A percentile compares a stretch with the other conserved stretches of the same genome.
Evolutionary conservation across 1,140 invertebrate species (phyloP).

Genomic region (Argopecten irradians): DNA sequence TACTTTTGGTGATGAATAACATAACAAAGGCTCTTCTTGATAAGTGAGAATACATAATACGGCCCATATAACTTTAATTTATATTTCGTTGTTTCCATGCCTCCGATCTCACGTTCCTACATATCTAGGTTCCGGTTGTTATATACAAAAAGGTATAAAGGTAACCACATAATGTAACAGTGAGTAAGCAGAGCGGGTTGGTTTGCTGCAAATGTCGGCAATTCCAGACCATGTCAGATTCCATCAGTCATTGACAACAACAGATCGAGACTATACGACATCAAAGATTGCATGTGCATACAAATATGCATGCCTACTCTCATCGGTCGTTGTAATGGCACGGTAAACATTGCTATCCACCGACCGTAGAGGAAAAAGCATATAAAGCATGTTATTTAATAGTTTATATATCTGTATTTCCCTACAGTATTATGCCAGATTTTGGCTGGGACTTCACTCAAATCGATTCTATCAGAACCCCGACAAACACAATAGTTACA

Average conservation of each 20-base stretch:
- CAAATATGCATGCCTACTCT: neutral
- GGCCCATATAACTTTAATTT: too few species aligned
- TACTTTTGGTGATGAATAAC: too few species aligned
- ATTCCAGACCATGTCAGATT: neutral
- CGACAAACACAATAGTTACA: neutral
- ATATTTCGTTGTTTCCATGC: too few species aligned
- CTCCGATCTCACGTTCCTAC: too few species aligned
- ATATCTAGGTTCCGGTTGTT: too few species aligned
- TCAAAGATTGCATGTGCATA: conserved; percentile 10
- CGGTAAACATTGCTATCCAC: neutral
- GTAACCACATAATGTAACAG: too few species aligned
- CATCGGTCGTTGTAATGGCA: neutral
- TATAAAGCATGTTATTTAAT: too few species aligned
- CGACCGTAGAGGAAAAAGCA: too few species aligned
- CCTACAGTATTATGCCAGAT: neutral
- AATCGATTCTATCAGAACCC: neutral
- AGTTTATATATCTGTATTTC: neutral
- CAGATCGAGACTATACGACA: neutral
- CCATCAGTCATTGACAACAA: neutral
- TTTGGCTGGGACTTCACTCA: neutral
- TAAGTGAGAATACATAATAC: too few species aligned
- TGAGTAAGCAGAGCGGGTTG: too few species aligned
- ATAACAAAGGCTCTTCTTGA: too few species aligned
- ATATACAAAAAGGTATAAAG: too few species aligned
- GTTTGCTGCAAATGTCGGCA: neutral